Evolutionary conservation across 37 sponge, comb jelly and placozoan genomes (phyloP), one percentile per base, ranked within the genome.

Genomic region (Haliclona indistincta): DNA sequence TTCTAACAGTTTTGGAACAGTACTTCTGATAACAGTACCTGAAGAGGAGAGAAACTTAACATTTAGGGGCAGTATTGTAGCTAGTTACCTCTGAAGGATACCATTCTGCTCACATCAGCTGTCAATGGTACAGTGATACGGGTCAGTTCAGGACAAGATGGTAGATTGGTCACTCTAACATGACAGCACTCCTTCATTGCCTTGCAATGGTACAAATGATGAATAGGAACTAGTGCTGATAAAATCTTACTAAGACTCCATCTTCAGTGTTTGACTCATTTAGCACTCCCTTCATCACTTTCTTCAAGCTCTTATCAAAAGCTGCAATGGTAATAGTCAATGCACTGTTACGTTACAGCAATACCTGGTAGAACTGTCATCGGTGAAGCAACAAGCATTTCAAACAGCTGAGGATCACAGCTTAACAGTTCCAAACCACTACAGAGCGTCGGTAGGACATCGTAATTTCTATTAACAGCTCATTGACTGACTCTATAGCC

Each of bases 1-100:
- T 64, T 92, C 93, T 49, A 87, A 61, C 62, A 92, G 33, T 35
- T 92, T 92, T 43, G 83, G 80, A 26, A 56, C 25, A 19, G 72
- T 33, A 2, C 67, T 75, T 19, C 88, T 47, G 20, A 83, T 83
- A 0, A 87, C 81, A 17, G 93, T 87, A 30, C 88, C 93, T 84
- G 65, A 13, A 35, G 4, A 22, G 65, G 47, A 10, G 33, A 45
- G 30, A 29, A 10, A 15, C 30, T 28, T 32, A 73, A 44, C 38
- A n/a, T 13, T 34, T 26, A 63, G 32, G n/a, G 56, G 28, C 32
- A 73, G 43, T 7, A 67, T 36, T 29, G 38, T 3, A 52, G 3
- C 30, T 25, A 25, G 40, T 55, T 26, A 89, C 89, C 89, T 43
- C 74, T 39, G 15, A 89, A 63, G 2, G 68, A 29, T 8, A 89